Conservation (phyloP, 2,888 invertebrate genomes). For the Seira sanloemensis region DNA sequence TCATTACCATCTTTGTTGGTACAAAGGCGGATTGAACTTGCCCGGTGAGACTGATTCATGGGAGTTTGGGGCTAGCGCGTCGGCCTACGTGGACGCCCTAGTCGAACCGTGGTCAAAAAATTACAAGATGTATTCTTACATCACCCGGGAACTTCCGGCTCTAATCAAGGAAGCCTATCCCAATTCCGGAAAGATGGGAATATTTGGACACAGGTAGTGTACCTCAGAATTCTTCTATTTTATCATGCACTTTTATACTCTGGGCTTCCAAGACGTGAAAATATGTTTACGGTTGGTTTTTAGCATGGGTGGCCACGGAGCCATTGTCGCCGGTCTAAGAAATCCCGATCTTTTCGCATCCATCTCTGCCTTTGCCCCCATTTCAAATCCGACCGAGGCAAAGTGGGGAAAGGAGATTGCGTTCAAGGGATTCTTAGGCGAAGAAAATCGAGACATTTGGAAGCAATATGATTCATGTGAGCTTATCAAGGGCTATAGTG, state of each 20-base stretch:
- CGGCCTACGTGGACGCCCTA: slow-evolving; percentile 96
- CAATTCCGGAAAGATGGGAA: slow-evolving; percentile 73
- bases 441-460: slow-evolving; percentile 79
- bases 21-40: slow-evolving; percentile 80
- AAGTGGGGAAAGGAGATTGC: slow-evolving; percentile 91
- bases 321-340: slow-evolving; percentile 90
- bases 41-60: slow-evolving; percentile 93
- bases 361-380: slow-evolving; percentile 97
- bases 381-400: slow-evolving; percentile 89
- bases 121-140: slow-evolving; percentile 96
- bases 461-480: slow-evolving; percentile 92
- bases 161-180: slow-evolving; percentile 87
- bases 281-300: background rate
- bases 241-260: no score
- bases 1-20: background rate
- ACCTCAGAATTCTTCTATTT: slow-evolving; percentile 72
- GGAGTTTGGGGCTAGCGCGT: slow-evolving; percentile 97
- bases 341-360: slow-evolving; percentile 82
- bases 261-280: background rate
- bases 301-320: slow-evolving; percentile 99
- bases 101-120: slow-evolving; percentile 93
- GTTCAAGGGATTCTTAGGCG: slow-evolving; percentile 87
- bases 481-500: slow-evolving; percentile 87
- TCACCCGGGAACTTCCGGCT: slow-evolving; percentile 89
- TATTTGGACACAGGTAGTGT: slow-evolving; percentile 74